Base-by-base conservation (phyloP, 2,113 vertebrate genomes). In the Eonycteris spelaea region DNA sequence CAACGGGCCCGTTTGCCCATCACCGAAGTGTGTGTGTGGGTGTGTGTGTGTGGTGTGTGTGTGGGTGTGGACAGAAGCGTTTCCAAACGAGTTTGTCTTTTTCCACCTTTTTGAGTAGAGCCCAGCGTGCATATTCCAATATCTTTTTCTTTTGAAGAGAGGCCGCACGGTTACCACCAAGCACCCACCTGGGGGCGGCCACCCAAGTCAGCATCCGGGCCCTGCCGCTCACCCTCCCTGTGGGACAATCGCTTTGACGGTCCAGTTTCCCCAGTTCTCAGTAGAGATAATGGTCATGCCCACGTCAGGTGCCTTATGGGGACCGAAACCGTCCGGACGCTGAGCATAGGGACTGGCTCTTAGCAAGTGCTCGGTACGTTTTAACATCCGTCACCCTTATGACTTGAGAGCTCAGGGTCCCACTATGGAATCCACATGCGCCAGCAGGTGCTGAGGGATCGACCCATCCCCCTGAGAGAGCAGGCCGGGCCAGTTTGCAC, bases 311-410 rank as follows among this genome's bases (percentile, higher is more conserved):
- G 53, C 21, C 6, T 45, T 0, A 1, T 1, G 70, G 40, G 40
- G 59, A 26, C 11, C 11, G 22, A 13, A n/a, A 24, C 74, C 11
- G 40, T 55, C 21, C 1, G 33, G 19, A 6, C 7, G 3, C 70
- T 65, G 61, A 7, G 90, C 33, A 55, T 8, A 18, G 79, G 57
- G 35, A 40, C n/a, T 26, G 21, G n/a, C 45, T 1, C 35, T 43
- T 45, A 15, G 35, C 53, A n/a, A 26, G 22, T 30, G 48, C 68
- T 79, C 40, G 3, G 1, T 12, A 6, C 43, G 67, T 18, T 1
- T 79, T 3, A 28, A 4, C 30, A 8, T 10, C 1, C 1, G 1
- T 21, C 22, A 8, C 16, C 19, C 2, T 12, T 28, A 6, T 33
- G 3, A 24, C 7, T 30, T 7, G 48, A 6, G 4, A 14, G 24